These are phyloP conservation scores for Catamblyrhynchus diadema DNA, from an alignment of 2,797 vertebrate genomes.

Conservation along the genomic window DNA sequence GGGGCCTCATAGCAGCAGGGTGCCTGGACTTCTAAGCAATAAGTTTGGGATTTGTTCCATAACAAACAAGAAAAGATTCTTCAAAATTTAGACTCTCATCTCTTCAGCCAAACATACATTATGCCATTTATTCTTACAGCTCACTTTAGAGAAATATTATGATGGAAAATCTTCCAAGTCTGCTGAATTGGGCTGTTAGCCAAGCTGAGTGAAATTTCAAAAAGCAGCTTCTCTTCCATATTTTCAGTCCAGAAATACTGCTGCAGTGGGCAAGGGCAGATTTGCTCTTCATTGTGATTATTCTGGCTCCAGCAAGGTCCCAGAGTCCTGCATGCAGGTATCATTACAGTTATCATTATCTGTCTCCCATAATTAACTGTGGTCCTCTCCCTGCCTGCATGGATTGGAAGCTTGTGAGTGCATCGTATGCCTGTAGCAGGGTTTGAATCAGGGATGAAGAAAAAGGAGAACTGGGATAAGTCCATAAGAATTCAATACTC, in stretches of 20 bases:
- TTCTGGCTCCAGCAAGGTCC: not conserved
- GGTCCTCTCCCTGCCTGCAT: not conserved
- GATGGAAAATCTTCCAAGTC: constrained; percentile 52
- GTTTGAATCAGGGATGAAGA: not conserved
- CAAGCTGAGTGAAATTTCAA: constrained; percentile 12
- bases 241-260: constrained; percentile 5
- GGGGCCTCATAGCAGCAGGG: not conserved
- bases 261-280: not conserved
- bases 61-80: constrained; percentile 33
- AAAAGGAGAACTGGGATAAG: not conserved
- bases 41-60: constrained; percentile 34
- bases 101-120: constrained; percentile 32
- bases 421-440: not conserved
- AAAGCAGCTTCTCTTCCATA: not conserved
- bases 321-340: not conserved
- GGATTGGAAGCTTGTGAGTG: not conserved
- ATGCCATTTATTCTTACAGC: constrained; percentile 48
- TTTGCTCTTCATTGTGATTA: not conserved
- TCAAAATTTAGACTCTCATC: constrained; percentile 26
- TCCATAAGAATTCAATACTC: not conserved
- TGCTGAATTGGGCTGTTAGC: constrained; percentile 24
- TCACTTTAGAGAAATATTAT: constrained; percentile 56
- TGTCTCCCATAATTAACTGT: not conserved
- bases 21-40: constrained; percentile 1
- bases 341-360: not conserved